A percentile compares a stretch with the other conserved stretches of the same genome.
Evolutionary conservation across 2,113 vertebrate genomes (phyloP).

Genomic region (Alouatta palliata): DNA sequence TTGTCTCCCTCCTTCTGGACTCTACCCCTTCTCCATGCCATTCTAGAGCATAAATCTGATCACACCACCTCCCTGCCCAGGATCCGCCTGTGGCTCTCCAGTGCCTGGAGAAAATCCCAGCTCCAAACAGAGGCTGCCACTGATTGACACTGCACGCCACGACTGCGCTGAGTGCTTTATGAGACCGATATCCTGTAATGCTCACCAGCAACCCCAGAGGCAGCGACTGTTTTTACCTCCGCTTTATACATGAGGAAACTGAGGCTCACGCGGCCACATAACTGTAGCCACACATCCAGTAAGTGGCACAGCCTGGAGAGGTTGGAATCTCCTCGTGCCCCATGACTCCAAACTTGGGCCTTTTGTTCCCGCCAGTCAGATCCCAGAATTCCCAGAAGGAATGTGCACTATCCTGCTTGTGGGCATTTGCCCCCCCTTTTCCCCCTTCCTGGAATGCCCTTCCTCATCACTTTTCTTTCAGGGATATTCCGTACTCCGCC

Average conservation of each 20-base stretch:
- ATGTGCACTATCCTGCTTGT: neutral
- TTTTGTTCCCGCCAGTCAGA: neutral
- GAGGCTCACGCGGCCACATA: neutral
- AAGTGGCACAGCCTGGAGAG: neutral
- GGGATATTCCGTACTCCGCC: neutral
- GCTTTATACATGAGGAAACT: neutral
- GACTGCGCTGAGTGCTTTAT: neutral
- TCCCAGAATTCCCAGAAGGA: slow-evolving; percentile 19
- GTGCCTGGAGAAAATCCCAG: neutral
- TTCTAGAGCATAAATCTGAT: neutral
- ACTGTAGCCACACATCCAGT: neutral
- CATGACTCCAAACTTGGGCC: neutral
- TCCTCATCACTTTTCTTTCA: slow-evolving; percentile 2
- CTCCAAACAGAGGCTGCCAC: neutral
- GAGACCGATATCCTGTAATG: neutral
- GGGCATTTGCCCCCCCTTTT: neutral
- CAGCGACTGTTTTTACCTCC: neutral
- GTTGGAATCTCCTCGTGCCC: neutral
- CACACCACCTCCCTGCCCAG: neutral
- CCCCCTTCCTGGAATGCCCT: neutral
- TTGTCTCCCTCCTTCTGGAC: neutral
- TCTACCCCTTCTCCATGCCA: neutral
- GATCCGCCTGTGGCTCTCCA: neutral
- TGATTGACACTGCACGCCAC: neutral
- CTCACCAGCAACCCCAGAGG: neutral